These are phyloP conservation scores for Teleogryllus oceanicus DNA, from an alignment of 2,888 invertebrate genomes.

Conservation along the genomic window DNA sequence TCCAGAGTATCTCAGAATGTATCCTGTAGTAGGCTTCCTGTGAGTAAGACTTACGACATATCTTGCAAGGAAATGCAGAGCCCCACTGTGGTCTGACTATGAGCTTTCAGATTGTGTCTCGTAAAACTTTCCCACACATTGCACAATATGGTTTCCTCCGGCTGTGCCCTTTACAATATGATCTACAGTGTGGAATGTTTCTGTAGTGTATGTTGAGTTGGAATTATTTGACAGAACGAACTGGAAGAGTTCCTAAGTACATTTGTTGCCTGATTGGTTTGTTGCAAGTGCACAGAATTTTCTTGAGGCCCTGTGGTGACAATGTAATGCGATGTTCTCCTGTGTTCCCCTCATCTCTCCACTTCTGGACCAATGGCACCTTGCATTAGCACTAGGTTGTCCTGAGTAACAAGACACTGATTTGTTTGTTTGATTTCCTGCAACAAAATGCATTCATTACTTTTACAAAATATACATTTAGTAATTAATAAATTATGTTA, in stretches of 20 bases:
- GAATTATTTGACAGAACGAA: not conserved
- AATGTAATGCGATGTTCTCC: not conserved
- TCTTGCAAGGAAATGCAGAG: not conserved
- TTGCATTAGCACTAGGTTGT: not conserved
- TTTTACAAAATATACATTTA: too few species aligned
- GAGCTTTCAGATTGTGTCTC: constrained; percentile 2
- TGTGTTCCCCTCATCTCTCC: not conserved
- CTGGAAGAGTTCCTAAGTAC: not conserved
- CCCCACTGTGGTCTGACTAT: not conserved
- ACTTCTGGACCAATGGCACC: not conserved
- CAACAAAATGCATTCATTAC: not conserved
- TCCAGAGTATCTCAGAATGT: not conserved
- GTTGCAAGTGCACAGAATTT: not conserved
- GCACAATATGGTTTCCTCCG: constrained; percentile 65
- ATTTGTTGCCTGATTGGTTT: not conserved
- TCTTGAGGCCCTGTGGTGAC: not conserved
- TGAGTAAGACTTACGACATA: not conserved
- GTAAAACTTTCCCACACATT: constrained; percentile 67
- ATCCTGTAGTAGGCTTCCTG: constrained; percentile 8
- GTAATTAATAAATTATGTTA: too few species aligned
- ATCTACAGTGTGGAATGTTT: not conserved
- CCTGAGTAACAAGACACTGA: not conserved
- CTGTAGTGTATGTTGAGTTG: not conserved
- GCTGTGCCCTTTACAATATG: not conserved
- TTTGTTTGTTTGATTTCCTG: not conserved